phyloP scores from a whole-genome alignment of 2,797 vertebrate species.

The Aphelocoma californica region DNA sequence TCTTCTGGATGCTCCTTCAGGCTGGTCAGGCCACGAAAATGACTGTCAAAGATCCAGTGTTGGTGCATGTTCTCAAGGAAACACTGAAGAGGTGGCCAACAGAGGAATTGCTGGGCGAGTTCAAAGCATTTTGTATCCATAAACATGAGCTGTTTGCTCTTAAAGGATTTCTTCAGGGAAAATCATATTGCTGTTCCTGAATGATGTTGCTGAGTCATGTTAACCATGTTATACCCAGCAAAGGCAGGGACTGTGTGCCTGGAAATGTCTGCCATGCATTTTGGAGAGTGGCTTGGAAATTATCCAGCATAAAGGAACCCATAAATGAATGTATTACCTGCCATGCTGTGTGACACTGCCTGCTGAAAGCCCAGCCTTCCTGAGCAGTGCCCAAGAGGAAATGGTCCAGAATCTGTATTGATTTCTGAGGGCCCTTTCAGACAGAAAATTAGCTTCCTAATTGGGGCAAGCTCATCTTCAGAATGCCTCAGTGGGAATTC shows the following conservation, averaged over 20 bases:
- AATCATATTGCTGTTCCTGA: background rate
- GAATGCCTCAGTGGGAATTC: background rate
- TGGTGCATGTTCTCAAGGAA: conserved; percentile 18
- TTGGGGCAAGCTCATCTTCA: background rate
- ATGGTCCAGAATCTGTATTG: background rate
- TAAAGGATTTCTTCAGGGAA: conserved; percentile 32
- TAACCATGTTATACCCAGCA: background rate
- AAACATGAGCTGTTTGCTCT: conserved; percentile 38
- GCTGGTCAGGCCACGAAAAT: background rate
- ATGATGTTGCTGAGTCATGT: conserved; percentile 45
- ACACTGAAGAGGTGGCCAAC: conserved; percentile 20
- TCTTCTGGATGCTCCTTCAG: background rate
- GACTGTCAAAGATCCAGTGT: background rate
- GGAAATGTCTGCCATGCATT: background rate
- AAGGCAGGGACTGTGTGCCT: background rate
- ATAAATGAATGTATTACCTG: background rate
- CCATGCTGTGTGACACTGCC: background rate
- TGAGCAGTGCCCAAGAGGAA: background rate
- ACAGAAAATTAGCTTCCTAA: background rate
- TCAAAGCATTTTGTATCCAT: conserved; percentile 61
- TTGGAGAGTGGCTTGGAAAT: background rate
- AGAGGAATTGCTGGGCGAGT: conserved; percentile 9
- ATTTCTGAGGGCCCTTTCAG: background rate
- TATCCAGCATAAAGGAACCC: background rate
- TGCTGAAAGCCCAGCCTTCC: background rate